Evolutionary conservation across 2,888 invertebrate genomes (phyloP).

Genomic region (Cremastinae sp.): DNA sequence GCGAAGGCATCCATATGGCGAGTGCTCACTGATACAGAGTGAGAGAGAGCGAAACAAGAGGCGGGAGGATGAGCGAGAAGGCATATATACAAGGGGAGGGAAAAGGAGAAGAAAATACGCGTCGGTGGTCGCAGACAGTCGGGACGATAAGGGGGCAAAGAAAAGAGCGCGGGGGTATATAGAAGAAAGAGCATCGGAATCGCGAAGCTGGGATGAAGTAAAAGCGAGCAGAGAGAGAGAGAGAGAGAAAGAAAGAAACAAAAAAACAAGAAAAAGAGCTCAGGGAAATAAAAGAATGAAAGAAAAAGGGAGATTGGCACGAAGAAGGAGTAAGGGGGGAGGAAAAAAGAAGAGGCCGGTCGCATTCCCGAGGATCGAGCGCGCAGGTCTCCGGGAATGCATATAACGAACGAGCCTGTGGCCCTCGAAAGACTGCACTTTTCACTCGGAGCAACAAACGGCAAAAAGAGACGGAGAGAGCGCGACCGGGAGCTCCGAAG

Average conservation of each 20-base stretch:
- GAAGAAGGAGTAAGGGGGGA: conserved; percentile 48
- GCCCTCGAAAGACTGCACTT: conserved; percentile 23
- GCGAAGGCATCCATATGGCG: conserved; percentile 21
- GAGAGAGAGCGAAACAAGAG: conserved; percentile 1
- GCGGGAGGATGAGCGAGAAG: conserved; percentile 13
- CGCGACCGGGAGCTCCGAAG: conserved; percentile 23
- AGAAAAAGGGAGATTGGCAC: conserved; percentile 54
- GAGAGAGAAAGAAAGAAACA: too few species aligned
- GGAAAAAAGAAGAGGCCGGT: conserved; percentile 69
- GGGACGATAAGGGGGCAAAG: conserved; percentile 56
- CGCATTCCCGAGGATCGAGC: conserved; percentile 72
- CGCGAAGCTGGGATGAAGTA: conserved; percentile 28
- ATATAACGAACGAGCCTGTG: conserved; percentile 15
- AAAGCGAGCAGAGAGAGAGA: conserved; percentile 9
- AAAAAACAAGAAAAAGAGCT: too few species aligned
- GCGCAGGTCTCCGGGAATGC: conserved; percentile 45
- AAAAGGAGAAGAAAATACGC: conserved; percentile 54
- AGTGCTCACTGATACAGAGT: background rate
- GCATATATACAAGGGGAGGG: background rate
- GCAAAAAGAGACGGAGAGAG: conserved; percentile 19
- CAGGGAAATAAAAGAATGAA: conserved; percentile 33
- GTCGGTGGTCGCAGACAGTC: conserved; percentile 66
- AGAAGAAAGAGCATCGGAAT: conserved; percentile 44
- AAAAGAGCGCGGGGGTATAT: conserved; percentile 32
- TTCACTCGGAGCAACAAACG: conserved; percentile 44